Evolutionary conservation across 2,113 vertebrate species (phyloP), one percentile per base, ranked within the genome.

Genomic region (Gopherus evgoodei): DNA sequence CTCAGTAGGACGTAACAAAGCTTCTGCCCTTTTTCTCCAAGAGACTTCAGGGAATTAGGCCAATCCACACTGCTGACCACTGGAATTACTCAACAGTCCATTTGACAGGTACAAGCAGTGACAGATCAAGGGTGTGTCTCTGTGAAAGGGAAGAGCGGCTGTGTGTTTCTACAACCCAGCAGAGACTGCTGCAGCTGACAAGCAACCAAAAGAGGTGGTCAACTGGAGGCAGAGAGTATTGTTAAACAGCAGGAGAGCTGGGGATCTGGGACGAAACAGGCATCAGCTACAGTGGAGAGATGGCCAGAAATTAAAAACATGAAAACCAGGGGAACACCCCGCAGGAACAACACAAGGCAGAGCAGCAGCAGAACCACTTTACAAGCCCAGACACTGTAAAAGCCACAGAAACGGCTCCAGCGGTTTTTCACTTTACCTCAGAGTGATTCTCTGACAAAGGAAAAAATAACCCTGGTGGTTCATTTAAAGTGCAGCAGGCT

Each of bases 121-220:
- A 8, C 14, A 38, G 27, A 86, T 84, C 21, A 3, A 79, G 82
- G 13, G n/a, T 72, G 83, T 69, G 11, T 81, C 31, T 90, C 82
- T 62, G 35, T 0, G 3, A 65, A 83, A 94, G 88, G 56, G 87
- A 88, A 92, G 29, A 49, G 89, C 42, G 42, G n/a, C 62, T 14
- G 11, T 10, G 72, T 3, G 27, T 8, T 57, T 95, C 81, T 1
- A 1, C 9, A 0, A 5, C 95, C 83, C 0, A 0, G 25, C 82
- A 91, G 59, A 0, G 0, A 79, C 24, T 0, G 0, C 21, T 38
- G 31, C 1, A 84, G 27, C 52, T 0, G 0, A 16, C 38, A 76
- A 57, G 1, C 0, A 82, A 93, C 82, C 35, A 42, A 76, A 76
- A 87, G 56, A 91, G 81, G 82, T 89, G 0, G 0, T 65, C 57